These are phyloP conservation scores for Dreissena rostriformis DNA, from an alignment of 1,140 invertebrate species.

Conservation along the genomic window DNA sequence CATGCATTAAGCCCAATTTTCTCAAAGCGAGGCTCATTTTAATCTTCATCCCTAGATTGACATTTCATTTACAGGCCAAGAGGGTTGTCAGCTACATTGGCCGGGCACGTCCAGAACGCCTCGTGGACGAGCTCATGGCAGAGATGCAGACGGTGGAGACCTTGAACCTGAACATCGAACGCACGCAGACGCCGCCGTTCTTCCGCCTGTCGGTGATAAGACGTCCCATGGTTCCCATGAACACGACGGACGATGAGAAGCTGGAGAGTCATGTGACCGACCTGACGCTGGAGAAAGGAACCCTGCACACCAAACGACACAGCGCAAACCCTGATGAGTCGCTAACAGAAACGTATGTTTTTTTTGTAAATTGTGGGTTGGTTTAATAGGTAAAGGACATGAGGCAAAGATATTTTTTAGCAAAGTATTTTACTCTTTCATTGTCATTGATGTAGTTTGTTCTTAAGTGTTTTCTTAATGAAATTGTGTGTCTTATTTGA, in stretches of 20 bases:
- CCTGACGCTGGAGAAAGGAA: conserved; percentile 85
- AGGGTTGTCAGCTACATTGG: conserved; percentile 96
- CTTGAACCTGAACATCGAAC: conserved; percentile 95
- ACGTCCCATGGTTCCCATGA: conserved; percentile 60
- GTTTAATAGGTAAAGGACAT: too few relatives aligned
- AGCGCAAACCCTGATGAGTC: conserved; percentile 90
- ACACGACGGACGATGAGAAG: conserved; percentile 77
- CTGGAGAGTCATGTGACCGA: conserved; percentile 64
- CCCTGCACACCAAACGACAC: conserved; percentile 97
- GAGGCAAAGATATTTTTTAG: too few relatives aligned
- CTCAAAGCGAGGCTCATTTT: too few relatives aligned
- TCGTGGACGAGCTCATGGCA: conserved; percentile 98
- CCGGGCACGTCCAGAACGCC: conserved; percentile 92
- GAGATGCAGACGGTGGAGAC: conserved; percentile 98
- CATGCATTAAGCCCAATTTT: too few relatives aligned
- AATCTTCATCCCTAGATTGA: too few relatives aligned
- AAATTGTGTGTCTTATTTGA: too few relatives aligned
- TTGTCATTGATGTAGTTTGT: too few relatives aligned
- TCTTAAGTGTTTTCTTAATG: too few relatives aligned
- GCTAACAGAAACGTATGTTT: conserved; percentile 70
- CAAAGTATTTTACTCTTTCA: too few relatives aligned
- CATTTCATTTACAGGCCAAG: conserved; percentile 88
- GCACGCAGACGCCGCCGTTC: conserved; percentile 98
- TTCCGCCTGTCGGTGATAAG: conserved; percentile 92
- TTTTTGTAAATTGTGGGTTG: not conserved